Evolutionary conservation across 2,797 vertebrate species (phyloP).

Genomic region (Erithacus rubecula): DNA sequence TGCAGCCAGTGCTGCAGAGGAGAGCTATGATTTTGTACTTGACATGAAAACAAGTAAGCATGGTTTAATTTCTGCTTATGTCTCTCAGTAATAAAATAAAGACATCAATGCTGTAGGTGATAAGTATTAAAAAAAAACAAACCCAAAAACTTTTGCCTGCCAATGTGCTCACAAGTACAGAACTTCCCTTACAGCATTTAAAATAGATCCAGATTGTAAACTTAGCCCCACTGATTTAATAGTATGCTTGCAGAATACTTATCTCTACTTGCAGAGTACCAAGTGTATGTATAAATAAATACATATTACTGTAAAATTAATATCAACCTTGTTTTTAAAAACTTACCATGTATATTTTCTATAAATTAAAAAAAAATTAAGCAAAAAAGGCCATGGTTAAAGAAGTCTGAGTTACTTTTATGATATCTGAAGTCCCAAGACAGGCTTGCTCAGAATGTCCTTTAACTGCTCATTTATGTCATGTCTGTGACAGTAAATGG

Average conservation of each 20-base stretch:
- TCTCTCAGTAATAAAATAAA: not conserved
- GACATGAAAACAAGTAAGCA: not conserved
- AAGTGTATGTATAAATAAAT: not conserved
- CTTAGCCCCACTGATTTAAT: not conserved
- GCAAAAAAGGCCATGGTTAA: not conserved
- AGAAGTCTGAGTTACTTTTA: not conserved
- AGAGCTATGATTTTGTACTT: not conserved
- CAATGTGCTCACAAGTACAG: not conserved
- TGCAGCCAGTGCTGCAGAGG: not conserved
- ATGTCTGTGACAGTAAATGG: not conserved
- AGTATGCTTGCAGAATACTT: not conserved
- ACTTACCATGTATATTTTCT: not conserved
- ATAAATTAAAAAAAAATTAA: not conserved
- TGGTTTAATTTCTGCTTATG: not conserved
- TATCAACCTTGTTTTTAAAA: not conserved
- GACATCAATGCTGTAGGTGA: not conserved
- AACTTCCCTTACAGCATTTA: not conserved
- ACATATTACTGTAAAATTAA: not conserved
- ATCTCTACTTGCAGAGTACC: not conserved
- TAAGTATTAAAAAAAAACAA: not conserved
- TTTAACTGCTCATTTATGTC: not conserved
- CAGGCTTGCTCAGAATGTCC: not conserved
- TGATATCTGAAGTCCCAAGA: not conserved
- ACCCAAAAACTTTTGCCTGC: not conserved
- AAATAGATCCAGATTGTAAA: not conserved